Percentiles rank a stretch among this genome's conserved stretches.
Evolutionary conservation across 2,797 vertebrate species (phyloP).

Genomic region (Mormyrops boulengeri): DNA sequence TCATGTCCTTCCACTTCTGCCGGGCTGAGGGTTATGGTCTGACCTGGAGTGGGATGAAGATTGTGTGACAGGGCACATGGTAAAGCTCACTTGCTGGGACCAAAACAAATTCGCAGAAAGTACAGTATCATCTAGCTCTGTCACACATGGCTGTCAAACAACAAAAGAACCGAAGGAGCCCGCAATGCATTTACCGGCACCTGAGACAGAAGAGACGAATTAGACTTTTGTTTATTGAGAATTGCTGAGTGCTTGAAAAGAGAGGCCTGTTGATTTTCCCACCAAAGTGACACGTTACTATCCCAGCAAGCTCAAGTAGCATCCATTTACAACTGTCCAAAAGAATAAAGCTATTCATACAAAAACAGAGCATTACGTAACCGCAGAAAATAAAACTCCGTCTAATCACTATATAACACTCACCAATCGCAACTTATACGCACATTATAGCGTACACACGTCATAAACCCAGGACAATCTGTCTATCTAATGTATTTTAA

Average conservation of each 20-base stretch:
- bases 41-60: constrained; percentile 6
- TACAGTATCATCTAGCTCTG: background rate
- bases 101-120: background rate
- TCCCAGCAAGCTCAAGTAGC: background rate
- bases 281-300: background rate
- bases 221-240: background rate
- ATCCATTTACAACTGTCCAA: background rate
- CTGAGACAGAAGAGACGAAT: background rate
- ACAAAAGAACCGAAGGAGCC: background rate
- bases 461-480: background rate
- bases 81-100: background rate
- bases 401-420: background rate
- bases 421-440: background rate
- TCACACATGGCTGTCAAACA: background rate
- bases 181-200: background rate
- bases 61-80: background rate
- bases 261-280: background rate
- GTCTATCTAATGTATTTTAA: background rate
- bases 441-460: background rate
- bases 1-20: background rate
- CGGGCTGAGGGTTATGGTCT: background rate
- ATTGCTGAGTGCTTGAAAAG: background rate
- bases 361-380: background rate
- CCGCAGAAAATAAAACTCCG: background rate
- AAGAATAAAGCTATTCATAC: background rate